Percentiles rank a stretch among this genome's conserved stretches.
phyloP scores from a whole-genome alignment of 2,888 invertebrate species.

The Diaperis boleti region DNA sequence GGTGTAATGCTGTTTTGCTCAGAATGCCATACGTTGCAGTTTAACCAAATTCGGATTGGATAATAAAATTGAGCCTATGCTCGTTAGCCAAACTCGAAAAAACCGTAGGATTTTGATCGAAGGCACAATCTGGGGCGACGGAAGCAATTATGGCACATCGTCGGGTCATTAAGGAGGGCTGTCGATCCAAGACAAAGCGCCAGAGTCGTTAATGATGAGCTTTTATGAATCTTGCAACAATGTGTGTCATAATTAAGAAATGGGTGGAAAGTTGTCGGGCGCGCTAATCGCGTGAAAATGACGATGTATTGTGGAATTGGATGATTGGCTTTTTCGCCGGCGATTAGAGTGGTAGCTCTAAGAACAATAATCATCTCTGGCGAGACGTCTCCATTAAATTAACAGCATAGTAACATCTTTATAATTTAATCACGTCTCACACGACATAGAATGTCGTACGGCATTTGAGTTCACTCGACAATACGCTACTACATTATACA shows the following conservation, averaged over 20 bases:
- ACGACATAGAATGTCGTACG: constrained; percentile 28
- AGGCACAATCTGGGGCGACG: constrained; percentile 17
- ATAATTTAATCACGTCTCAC: constrained; percentile 39
- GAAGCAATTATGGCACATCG: constrained; percentile 26
- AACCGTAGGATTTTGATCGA: constrained; percentile 9
- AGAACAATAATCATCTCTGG: constrained; percentile 25
- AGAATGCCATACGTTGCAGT: no score
- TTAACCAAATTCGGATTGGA: no score
- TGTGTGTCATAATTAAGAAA: constrained; percentile 37
- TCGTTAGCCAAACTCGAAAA: neutral
- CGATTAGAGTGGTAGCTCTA: constrained; percentile 13
- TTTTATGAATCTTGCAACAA: constrained; percentile 34
- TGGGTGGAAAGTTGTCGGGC: constrained; percentile 9
- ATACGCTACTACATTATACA: constrained; percentile 37
- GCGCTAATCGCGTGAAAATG: neutral
- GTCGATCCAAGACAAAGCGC: constrained; percentile 23
- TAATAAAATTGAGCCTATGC: neutral
- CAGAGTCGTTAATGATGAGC: constrained; percentile 27
- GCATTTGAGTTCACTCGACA: constrained; percentile 35
- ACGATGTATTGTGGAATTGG: constrained; percentile 2
- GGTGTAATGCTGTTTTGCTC: no score
- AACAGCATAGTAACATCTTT: constrained; percentile 33
- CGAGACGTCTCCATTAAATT: constrained; percentile 34
- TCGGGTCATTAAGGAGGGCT: constrained; percentile 14
- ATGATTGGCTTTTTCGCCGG: constrained; percentile 17